Percentiles rank a stretch among this genome's conserved stretches.
Conservation (phyloP, 2,113 vertebrate species). For the Hippocampus barbouri region DNA sequence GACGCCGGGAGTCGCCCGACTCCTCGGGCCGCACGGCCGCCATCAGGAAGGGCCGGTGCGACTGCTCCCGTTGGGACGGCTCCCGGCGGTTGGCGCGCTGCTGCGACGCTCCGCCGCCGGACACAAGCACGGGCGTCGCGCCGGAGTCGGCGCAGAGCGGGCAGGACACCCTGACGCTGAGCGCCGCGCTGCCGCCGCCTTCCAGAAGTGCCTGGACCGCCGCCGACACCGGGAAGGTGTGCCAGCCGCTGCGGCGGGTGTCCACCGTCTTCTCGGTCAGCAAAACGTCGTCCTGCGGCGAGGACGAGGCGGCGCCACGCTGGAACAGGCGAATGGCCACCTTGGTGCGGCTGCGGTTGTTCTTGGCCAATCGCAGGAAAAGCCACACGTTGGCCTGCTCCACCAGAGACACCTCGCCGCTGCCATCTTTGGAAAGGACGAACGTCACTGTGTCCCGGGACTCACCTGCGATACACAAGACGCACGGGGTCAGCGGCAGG, state of each 20-base stretch:
- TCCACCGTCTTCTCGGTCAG: constrained; percentile 89
- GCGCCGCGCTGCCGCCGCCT: constrained; percentile 40
- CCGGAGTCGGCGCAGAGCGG: constrained; percentile 84
- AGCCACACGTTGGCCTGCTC: constrained; percentile 93
- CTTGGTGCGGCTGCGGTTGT: constrained; percentile 86
- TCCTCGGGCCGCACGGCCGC: constrained; percentile 84
- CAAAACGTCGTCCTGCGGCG: constrained; percentile 63
- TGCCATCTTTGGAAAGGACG: constrained; percentile 88
- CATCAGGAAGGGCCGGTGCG: constrained; percentile 94
- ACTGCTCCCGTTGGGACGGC: constrained; percentile 88
- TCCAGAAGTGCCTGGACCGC: constrained; percentile 81
- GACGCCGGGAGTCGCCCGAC: constrained; percentile 74
- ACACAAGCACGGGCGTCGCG: constrained; percentile 77
- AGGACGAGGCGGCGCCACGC: constrained; percentile 56
- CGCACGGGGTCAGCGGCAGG: not conserved
- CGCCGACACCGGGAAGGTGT: constrained; percentile 84
- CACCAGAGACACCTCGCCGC: constrained; percentile 80
- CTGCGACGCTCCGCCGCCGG: constrained; percentile 25
- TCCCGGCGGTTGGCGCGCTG: constrained; percentile 81
- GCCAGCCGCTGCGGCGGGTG: constrained; percentile 92
- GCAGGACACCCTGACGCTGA: constrained; percentile 83
- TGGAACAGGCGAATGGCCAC: constrained; percentile 85
- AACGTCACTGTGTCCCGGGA: constrained; percentile 79
- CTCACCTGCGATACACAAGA: constrained; percentile 71
- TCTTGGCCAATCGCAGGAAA: constrained; percentile 88